These are phyloP conservation scores for Hydriomena furcata DNA, from an alignment of 2,888 invertebrate genomes.

Conservation along the genomic window DNA sequence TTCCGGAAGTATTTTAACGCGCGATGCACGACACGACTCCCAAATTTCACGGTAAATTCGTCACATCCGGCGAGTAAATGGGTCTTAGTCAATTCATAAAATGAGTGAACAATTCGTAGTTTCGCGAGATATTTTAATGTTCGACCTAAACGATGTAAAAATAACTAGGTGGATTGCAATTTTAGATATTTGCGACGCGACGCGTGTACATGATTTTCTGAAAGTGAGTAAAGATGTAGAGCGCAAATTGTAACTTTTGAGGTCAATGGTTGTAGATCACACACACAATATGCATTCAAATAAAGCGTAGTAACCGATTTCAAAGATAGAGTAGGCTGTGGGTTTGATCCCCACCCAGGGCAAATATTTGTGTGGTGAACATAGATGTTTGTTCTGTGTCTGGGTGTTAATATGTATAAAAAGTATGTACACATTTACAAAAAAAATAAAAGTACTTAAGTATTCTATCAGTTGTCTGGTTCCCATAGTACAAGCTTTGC, in stretches of 20 bases:
- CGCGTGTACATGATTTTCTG: background rate
- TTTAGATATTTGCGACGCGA: slow-evolving; percentile 6
- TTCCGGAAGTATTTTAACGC: slow-evolving; percentile 36
- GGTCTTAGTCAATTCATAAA: slow-evolving; percentile 27
- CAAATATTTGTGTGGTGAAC: too few species aligned
- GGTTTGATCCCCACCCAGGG: too few species aligned
- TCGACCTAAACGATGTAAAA: slow-evolving; percentile 9
- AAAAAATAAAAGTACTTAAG: too few species aligned
- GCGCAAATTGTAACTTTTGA: background rate
- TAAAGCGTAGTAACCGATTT: too few species aligned
- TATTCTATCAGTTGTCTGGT: too few species aligned
- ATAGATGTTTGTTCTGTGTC: too few species aligned
- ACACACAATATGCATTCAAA: too few species aligned
- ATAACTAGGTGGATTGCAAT: slow-evolving; percentile 7
- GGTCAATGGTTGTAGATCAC: too few species aligned
- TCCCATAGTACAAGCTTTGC: too few species aligned
- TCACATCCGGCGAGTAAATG: slow-evolving; percentile 51
- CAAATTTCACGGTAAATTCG: slow-evolving; percentile 48
- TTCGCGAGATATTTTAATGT: slow-evolving; percentile 4
- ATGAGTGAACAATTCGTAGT: slow-evolving; percentile 12
- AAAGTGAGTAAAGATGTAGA: slow-evolving; percentile 16
- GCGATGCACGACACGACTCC: slow-evolving; percentile 38
- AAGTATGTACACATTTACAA: too few species aligned
- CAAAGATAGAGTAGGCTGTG: too few species aligned
- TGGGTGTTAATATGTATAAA: too few species aligned